Evolutionary conservation across 2,797 vertebrate genomes (phyloP), one percentile per base, ranked within the genome.

Genomic region (Pachyuromys duprasi): DNA sequence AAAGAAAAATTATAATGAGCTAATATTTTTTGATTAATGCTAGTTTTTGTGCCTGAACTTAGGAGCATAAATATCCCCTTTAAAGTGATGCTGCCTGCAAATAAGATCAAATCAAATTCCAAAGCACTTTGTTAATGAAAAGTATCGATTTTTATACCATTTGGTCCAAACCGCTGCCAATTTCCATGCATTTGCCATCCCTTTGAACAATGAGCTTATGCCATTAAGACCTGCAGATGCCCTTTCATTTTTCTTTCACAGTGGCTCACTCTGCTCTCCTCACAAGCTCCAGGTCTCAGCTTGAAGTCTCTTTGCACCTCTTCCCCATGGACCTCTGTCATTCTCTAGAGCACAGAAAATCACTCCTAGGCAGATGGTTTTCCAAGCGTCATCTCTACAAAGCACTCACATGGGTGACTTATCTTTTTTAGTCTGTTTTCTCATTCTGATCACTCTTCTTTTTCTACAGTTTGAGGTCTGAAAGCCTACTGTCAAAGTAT

Each of bases 91-190:
- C 92, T 95, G 92, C 95, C 96, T 90, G 83, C 90, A 96, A 96
- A 69, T 95, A 95, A 96, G 97, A 98, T 95, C 89, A 98, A 95
- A 96, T 97, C 96, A 97, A 94, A 96, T 97, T 96, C 88, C 93
- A 93, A 86, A 88, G 88, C 96, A 97, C 96, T 98, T 97, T 96
- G 94, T 90, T 98, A 98, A 97, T 98, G 97, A 97, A 97, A 97
- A 97, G 93, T 96, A 98, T 98, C 8, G 97, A 97, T 97, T 97
- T 96, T 96, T 92, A 92, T 78, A 91, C 74, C 82, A 36, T 89
- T 92, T 83, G 84, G 88, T 69, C 72, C 80, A 90, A 92, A 83
- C 81, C 78, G 26, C 33, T 26, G 92, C 89, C 96, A 92, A 75
- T 42, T 88, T 53, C 15, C 67, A 87, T 90, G 45, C 53, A 39